Conservation (phyloP, 2,797 vertebrate species). For the Pristis pectinata region DNA sequence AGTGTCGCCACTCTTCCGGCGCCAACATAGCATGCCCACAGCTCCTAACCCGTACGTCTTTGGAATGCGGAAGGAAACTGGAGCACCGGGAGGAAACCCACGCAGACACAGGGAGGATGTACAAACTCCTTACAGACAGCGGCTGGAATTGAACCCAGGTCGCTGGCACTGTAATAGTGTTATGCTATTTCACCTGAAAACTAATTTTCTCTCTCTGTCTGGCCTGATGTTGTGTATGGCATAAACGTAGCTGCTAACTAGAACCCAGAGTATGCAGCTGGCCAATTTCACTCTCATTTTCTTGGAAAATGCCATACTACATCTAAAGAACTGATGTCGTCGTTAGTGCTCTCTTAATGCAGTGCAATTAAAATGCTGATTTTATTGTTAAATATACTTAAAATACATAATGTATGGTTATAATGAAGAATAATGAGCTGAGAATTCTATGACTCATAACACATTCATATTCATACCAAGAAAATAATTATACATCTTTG, state of each 20-base stretch:
- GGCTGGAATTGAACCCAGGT: too few relatives aligned
- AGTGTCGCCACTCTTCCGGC: too few relatives aligned
- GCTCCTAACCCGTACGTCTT: too few relatives aligned
- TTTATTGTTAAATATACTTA: neutral
- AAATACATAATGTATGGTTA: conserved; percentile 13
- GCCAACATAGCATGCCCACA: too few relatives aligned
- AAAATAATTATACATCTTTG: conserved; percentile 17
- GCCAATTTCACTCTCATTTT: neutral
- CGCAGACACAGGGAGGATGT: too few relatives aligned
- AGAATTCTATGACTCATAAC: neutral
- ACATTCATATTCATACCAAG: conserved; percentile 14
- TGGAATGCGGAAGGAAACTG: too few relatives aligned
- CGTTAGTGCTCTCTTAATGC: neutral
- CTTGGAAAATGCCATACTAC: neutral
- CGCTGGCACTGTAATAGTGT: too few relatives aligned
- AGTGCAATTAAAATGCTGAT: neutral
- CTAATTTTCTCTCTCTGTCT: too few relatives aligned
- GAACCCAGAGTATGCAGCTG: neutral
- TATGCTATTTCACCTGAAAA: too few relatives aligned
- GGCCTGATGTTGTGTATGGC: too few relatives aligned
- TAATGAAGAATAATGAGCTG: conserved; percentile 25
- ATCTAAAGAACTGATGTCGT: neutral
- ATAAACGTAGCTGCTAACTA: neutral
- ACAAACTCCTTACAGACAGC: too few relatives aligned
- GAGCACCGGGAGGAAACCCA: too few relatives aligned